A percentile compares a stretch with the other conserved stretches of the same genome.
phyloP scores from a whole-genome alignment of 2,113 vertebrate species.

The Loxodonta africana region DNA sequence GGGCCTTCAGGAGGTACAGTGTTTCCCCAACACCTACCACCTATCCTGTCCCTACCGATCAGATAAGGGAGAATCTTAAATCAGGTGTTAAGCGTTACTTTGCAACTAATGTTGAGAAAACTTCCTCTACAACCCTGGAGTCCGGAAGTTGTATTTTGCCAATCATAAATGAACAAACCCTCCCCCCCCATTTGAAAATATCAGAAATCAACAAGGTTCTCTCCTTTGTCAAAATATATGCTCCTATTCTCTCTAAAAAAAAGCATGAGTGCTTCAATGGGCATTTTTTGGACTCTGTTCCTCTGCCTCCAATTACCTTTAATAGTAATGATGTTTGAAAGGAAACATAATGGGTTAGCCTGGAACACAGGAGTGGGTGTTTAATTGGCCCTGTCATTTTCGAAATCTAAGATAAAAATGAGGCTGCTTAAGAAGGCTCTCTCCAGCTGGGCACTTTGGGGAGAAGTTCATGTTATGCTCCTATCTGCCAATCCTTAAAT shows the following conservation, averaged over 20 bases:
- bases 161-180: conserved; percentile 30
- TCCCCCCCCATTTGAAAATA: not conserved
- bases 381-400: conserved; percentile 78
- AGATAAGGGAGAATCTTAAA: not conserved
- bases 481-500: conserved; percentile 72
- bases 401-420: conserved; percentile 78
- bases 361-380: conserved; percentile 80
- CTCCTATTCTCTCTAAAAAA: conserved; percentile 31
- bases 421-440: conserved; percentile 69
- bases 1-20: not conserved
- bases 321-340: conserved; percentile 76
- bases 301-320: conserved; percentile 77
- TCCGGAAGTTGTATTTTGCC: conserved; percentile 31
- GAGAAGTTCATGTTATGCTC: conserved; percentile 62
- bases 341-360: conserved; percentile 72
- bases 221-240: conserved; percentile 45
- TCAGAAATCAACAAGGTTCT: conserved; percentile 51
- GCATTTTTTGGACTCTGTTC: conserved; percentile 66
- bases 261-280: not conserved
- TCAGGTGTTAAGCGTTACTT: not conserved
- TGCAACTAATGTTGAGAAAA: not conserved
- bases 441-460: conserved; percentile 63
- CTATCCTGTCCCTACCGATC: not conserved
- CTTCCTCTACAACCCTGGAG: not conserved
- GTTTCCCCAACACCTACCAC: not conserved